phyloP scores from a whole-genome alignment of 2,888 invertebrate genomes.

The Colletes collaris region DNA sequence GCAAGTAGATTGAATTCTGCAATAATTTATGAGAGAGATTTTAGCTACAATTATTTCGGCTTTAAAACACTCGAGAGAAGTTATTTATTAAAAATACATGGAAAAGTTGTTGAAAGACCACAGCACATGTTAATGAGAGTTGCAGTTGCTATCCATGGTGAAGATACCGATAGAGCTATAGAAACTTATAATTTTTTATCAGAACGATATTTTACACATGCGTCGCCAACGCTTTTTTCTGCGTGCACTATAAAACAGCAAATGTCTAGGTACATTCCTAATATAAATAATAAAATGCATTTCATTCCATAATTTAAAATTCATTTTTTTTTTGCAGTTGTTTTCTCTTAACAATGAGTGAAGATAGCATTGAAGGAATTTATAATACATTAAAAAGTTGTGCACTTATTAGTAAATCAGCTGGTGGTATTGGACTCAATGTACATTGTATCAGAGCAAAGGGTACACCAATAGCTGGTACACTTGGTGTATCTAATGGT shows the following conservation, averaged over 20 bases:
- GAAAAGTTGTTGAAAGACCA: constrained; percentile 97
- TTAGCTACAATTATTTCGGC: constrained; percentile 99
- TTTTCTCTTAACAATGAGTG: constrained; percentile 96
- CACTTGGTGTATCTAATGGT: constrained; percentile 97
- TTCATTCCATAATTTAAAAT: constrained; percentile 13
- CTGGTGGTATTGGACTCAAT: constrained; percentile 98
- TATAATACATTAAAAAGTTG: constrained; percentile 96
- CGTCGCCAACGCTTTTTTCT: constrained; percentile 98
- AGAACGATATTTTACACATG: constrained; percentile 98
- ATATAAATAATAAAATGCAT: constrained; percentile 13
- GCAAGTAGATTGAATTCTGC: constrained; percentile 96
- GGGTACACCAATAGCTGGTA: constrained; percentile 96
- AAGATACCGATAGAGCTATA: constrained; percentile 95
- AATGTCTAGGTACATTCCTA: constrained; percentile 88
- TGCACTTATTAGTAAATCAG: constrained; percentile 97
- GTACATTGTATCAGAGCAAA: constrained; percentile 97
- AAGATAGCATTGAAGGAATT: constrained; percentile 98
- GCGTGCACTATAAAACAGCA: constrained; percentile 96
- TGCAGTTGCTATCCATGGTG: constrained; percentile 97
- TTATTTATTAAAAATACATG: constrained; percentile 95
- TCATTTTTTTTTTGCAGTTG: constrained; percentile 86
- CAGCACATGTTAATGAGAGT: constrained; percentile 99
- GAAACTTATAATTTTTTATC: constrained; percentile 98
- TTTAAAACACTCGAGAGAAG: constrained; percentile 99
- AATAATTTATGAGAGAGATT: constrained; percentile 98